A percentile compares a stretch with the other conserved stretches of the same genome.
Evolutionary conservation across 1,140 invertebrate species (phyloP).

Genomic region (Neodiprion pinetum): DNA sequence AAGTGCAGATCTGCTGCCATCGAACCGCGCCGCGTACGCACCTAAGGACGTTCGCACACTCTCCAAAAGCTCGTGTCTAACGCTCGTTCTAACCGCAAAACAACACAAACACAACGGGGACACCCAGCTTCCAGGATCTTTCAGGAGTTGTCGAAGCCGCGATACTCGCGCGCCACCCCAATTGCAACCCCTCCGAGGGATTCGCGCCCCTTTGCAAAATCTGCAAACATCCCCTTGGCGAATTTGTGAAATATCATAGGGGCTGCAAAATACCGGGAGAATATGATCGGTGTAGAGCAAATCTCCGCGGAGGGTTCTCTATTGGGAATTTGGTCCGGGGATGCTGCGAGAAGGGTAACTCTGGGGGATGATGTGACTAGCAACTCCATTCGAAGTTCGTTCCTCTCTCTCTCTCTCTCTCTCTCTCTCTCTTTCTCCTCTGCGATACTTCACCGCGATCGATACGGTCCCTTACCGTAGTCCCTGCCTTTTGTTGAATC

Average conservation of each 20-base stretch:
- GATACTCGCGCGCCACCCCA: too few species aligned
- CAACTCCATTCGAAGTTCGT: neutral
- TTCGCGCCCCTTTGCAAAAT: constrained; percentile 15
- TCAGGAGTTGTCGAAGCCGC: constrained; percentile 32
- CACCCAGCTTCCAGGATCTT: constrained; percentile 48
- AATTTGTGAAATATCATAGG: constrained; percentile 37
- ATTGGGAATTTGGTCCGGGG: neutral
- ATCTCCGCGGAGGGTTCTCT: constrained; percentile 20
- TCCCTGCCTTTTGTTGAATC: too few species aligned
- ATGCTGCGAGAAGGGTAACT: neutral
- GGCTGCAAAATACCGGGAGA: constrained; percentile 42
- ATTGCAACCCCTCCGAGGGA: too few species aligned
- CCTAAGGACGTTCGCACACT: neutral
- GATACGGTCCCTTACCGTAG: neutral
- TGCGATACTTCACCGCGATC: neutral
- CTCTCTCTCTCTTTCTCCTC: too few species aligned
- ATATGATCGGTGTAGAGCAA: constrained; percentile 31
- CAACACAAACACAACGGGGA: constrained; percentile 47
- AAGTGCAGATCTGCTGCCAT: neutral
- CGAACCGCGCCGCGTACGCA: too few species aligned
- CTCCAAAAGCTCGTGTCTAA: neutral
- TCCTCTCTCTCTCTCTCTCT: neutral
- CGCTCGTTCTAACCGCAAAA: constrained; percentile 37
- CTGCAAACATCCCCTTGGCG: constrained; percentile 29
- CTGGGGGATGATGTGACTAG: neutral